phyloP scores from a whole-genome alignment of 2,888 invertebrate genomes.

The Colostygia pectinataria region DNA sequence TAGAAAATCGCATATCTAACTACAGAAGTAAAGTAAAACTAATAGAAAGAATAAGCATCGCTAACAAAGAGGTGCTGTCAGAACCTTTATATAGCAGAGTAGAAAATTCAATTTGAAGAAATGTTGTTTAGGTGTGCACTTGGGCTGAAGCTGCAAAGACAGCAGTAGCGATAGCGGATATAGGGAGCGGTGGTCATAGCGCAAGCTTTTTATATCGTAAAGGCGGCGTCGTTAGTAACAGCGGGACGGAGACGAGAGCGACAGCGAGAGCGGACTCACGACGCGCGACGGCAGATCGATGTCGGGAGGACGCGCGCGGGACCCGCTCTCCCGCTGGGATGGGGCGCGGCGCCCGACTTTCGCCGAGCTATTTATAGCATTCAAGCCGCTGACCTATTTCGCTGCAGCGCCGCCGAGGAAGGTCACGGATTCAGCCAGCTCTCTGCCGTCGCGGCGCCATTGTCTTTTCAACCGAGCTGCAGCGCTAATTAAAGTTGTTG shows the following conservation, averaged over 20 bases:
- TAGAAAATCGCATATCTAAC: no score
- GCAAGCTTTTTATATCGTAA: not conserved
- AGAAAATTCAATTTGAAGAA: constrained; percentile 13
- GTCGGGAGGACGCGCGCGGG: constrained; percentile 51
- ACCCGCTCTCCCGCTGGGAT: constrained; percentile 61
- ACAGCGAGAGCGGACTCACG: constrained; percentile 21
- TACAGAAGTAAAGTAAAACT: not conserved
- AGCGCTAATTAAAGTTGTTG: constrained; percentile 80
- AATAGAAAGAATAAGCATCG: not conserved
- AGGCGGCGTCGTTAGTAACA: constrained; percentile 6
- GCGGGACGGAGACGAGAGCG: constrained; percentile 21
- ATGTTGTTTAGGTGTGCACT: constrained; percentile 7
- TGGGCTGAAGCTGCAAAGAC: constrained; percentile 8
- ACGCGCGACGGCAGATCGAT: constrained; percentile 47
- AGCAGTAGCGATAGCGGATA: constrained; percentile 1
- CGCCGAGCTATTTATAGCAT: constrained; percentile 82
- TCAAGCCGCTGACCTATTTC: constrained; percentile 83
- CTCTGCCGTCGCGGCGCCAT: constrained; percentile 76
- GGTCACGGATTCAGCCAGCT: constrained; percentile 80
- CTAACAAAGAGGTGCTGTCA: constrained; percentile 4
- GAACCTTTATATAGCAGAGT: constrained; percentile 6
- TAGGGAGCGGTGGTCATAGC: not conserved
- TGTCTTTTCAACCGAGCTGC: constrained; percentile 77
- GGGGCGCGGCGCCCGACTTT: constrained; percentile 79
- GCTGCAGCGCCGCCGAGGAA: constrained; percentile 78